Base-by-base conservation (phyloP, 2,888 invertebrate species). In the Nysson spinosus region DNA sequence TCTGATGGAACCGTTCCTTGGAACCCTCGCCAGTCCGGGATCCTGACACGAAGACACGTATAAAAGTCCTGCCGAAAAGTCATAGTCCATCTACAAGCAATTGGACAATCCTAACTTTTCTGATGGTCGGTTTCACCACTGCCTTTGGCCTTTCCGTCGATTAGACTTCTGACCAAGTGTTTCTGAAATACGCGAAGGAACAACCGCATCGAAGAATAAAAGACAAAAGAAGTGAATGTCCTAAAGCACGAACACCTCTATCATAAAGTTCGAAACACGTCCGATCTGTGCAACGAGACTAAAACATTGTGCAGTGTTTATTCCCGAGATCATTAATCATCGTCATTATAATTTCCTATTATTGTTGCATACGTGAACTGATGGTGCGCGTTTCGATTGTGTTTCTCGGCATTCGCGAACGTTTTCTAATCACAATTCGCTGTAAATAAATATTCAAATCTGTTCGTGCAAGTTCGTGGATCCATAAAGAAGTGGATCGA, bases 1-100 rank as follows among this genome's bases (percentile, higher is more conserved):
- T 93, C 91, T 93, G 93, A 93, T 93, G 91, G 91, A 92, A 91
- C 88, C 90, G 92, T 75, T 90, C 91, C 87, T 89, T 91, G 88
- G 92, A 92, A 50, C 80, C 82, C 17, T 58, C 73, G 70, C 81
- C 81, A 58, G 82, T 77, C 73, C 83, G 79, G 74, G 79, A 83
- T 72, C 71, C 81, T 75, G 78, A 79, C 67, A 65, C 73, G 65
- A 70, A 69, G 65, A 76, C 78, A 62, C 82, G 72, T 49, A 75
- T 76, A 68, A 81, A 75, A 74, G 77, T 81, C 58, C 75, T 78
- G 58, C 79, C 81, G 64, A 75, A 42, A 64, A 75, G 72, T 52
- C 69, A 54, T 54, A 69, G 69, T 61, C 67, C 72, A 55, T 69
- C 61, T 44, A 66, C 58, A 46, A 61, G 55, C 67, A 63, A 66